Conservation (phyloP, 2,113 vertebrate genomes). For the Polyodon spathula region DNA sequence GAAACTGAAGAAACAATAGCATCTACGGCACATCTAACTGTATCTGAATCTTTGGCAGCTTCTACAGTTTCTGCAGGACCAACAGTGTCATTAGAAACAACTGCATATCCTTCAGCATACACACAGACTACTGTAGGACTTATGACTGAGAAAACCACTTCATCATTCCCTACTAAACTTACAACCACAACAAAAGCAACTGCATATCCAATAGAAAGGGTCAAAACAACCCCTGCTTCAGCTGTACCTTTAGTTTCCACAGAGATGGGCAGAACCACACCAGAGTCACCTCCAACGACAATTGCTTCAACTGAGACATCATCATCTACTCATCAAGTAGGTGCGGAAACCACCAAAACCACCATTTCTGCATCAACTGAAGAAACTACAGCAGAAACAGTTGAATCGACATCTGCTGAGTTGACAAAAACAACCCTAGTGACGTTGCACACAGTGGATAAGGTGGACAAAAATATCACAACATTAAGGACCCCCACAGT, state of each 20-base stretch:
- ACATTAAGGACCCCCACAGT: conserved; percentile 18
- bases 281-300: conserved; percentile 20
- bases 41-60: conserved; percentile 16
- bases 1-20: conserved; percentile 15
- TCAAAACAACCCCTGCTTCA: conserved; percentile 14
- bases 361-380: background rate
- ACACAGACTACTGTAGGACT: conserved; percentile 32
- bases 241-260: conserved; percentile 12
- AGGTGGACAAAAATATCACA: conserved; percentile 14
- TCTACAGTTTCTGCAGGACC: background rate
- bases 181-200: conserved; percentile 17
- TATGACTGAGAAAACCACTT: conserved; percentile 33
- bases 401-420: background rate
- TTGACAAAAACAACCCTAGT: conserved; percentile 15
- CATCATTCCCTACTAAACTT: conserved; percentile 12
- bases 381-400: conserved; percentile 1
- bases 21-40: conserved; percentile 20
- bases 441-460: background rate
- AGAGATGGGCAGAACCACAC: conserved; percentile 21
- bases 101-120: conserved; percentile 25
- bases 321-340: conserved; percentile 29
- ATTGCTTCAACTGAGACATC: conserved; percentile 26
- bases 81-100: conserved; percentile 21
- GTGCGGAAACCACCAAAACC: conserved; percentile 21
- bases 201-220: conserved; percentile 6